Percentiles rank a stretch among this genome's conserved stretches.
phyloP scores from a whole-genome alignment of 2,888 invertebrate genomes.

The Sisyra nigra region DNA sequence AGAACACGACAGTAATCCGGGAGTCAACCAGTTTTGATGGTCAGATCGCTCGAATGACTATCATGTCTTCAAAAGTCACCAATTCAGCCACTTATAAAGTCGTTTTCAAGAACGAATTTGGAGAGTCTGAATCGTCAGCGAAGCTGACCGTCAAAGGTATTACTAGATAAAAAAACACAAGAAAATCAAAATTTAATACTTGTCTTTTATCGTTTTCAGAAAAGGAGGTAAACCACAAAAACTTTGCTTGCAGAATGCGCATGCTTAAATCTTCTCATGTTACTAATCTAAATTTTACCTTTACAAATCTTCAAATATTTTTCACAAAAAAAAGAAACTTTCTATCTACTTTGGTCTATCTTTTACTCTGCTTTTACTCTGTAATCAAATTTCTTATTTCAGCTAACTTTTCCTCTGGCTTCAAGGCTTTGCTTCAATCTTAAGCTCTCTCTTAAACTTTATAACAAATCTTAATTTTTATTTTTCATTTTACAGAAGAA shows the following conservation, averaged over 20 bases:
- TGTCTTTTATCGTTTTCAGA: neutral
- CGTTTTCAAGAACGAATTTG: conserved; percentile 78
- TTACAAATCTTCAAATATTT: neutral
- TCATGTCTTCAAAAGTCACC: conserved; percentile 55
- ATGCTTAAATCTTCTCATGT: too few species aligned
- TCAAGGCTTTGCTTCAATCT: too few species aligned
- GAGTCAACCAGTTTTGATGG: conserved; percentile 74
- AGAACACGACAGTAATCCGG: conserved; percentile 58
- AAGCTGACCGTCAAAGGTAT: conserved; percentile 56
- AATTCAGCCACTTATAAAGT: conserved; percentile 70
- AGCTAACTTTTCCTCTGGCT: too few species aligned
- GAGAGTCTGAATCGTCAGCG: conserved; percentile 76
- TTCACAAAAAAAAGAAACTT: neutral
- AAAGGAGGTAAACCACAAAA: too few species aligned
- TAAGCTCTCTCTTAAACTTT: neutral
- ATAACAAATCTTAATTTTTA: neutral
- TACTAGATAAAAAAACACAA: neutral
- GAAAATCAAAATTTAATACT: neutral
- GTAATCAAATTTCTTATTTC: too few species aligned
- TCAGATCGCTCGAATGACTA: conserved; percentile 59
- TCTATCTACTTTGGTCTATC: too few species aligned
- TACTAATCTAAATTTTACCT: too few species aligned
- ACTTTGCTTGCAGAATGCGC: too few species aligned
- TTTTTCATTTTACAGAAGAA: conserved; percentile 26
- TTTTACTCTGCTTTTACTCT: too few species aligned